These are phyloP conservation scores for Alloscopus bannaensis DNA, from an alignment of 2,888 invertebrate species.

Conservation along the genomic window DNA sequence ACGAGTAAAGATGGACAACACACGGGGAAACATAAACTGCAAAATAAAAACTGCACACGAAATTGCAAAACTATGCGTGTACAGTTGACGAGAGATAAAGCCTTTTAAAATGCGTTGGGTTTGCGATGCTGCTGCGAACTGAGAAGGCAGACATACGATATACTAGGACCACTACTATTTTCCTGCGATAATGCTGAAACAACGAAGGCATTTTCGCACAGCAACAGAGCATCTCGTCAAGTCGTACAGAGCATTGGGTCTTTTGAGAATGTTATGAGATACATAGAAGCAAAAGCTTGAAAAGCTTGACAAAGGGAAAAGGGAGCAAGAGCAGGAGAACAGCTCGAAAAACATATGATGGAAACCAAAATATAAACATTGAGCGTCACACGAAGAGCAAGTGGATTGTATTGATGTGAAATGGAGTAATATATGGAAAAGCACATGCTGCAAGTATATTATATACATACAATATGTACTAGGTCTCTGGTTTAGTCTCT, in stretches of 20 bases:
- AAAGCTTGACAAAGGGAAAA: constrained; percentile 18
- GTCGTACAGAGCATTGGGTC: neutral
- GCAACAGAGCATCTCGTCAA: constrained; percentile 45
- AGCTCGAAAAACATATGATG: constrained; percentile 40
- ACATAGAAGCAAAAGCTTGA: constrained; percentile 35
- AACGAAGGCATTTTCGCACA: constrained; percentile 45
- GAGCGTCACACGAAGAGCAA: too few relatives aligned
- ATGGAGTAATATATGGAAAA: neutral
- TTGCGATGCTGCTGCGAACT: too few relatives aligned
- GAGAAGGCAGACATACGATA: neutral
- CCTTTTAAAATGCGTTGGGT: too few relatives aligned
- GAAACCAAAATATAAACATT: constrained; percentile 40
- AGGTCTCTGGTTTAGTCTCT: neutral
- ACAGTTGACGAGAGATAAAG: too few relatives aligned
- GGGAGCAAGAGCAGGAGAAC: neutral
- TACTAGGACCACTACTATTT: neutral
- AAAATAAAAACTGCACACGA: too few relatives aligned
- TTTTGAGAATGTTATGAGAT: too few relatives aligned
- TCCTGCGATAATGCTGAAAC: constrained; percentile 25
- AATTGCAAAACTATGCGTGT: too few relatives aligned
- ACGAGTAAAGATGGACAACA: too few relatives aligned
- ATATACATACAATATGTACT: neutral
- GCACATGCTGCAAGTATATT: neutral
- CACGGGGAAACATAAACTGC: too few relatives aligned
- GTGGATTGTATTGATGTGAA: neutral